phyloP scores from a whole-genome alignment of 2,797 vertebrate genomes.

The Syngnathus rostellatus region DNA sequence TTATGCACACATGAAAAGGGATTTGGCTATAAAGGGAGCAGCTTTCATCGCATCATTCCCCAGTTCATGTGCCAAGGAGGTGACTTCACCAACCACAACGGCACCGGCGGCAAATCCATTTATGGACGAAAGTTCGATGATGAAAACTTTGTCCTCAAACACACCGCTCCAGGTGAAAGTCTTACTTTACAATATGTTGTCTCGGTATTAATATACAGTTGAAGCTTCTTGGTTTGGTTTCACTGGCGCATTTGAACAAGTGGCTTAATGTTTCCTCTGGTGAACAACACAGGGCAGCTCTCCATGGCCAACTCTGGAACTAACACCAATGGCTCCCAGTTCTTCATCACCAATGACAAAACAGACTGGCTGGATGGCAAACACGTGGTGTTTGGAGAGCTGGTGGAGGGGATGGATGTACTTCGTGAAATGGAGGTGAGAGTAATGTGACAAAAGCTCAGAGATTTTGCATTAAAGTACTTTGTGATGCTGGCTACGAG shows the following conservation, averaged over 20 bases:
- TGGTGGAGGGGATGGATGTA: slow-evolving; percentile 91
- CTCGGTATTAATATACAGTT: neutral
- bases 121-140: slow-evolving; percentile 95
- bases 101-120: slow-evolving; percentile 95
- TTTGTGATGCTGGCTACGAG: neutral
- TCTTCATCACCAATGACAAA: slow-evolving; percentile 90
- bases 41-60: slow-evolving; percentile 93
- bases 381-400: slow-evolving; percentile 92
- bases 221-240: neutral
- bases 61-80: slow-evolving; percentile 99
- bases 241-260: neutral
- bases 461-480: neutral
- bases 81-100: slow-evolving; percentile 97
- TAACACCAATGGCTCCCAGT: slow-evolving; percentile 89
- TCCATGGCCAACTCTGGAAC: slow-evolving; percentile 91
- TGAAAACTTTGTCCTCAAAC: slow-evolving; percentile 97
- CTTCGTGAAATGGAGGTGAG: slow-evolving; percentile 85
- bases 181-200: neutral
- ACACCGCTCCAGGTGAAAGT: slow-evolving; percentile 82
- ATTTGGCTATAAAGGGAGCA: slow-evolving; percentile 94
- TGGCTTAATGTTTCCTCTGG: slow-evolving; percentile 1
- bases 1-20: slow-evolving; percentile 95
- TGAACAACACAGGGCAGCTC: slow-evolving; percentile 68
- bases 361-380: slow-evolving; percentile 92
- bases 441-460: neutral